Percentiles rank a stretch among this genome's conserved stretches.
These are phyloP conservation scores for Callipepla squamata DNA, from an alignment of 2,113 vertebrate genomes.

Conservation along the genomic window DNA sequence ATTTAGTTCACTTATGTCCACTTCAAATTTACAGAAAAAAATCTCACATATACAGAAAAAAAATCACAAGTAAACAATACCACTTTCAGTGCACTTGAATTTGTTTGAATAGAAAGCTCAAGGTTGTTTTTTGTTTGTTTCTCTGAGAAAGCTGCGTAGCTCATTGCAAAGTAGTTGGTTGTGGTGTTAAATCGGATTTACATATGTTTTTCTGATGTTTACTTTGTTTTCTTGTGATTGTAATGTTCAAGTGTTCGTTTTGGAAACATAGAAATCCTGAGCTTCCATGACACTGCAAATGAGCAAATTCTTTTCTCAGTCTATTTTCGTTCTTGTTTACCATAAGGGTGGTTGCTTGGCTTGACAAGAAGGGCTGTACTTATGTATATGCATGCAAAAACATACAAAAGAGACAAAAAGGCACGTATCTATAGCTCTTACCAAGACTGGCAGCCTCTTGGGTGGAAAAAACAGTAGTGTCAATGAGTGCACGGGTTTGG, in stretches of 20 bases:
- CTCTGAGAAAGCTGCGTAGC: neutral
- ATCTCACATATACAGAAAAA: neutral
- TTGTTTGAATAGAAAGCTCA: neutral
- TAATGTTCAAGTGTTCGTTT: constrained; percentile 16
- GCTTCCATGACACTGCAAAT: constrained; percentile 5
- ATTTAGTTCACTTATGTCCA: neutral
- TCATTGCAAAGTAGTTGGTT: neutral
- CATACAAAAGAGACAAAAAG: neutral
- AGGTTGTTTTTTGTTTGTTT: neutral
- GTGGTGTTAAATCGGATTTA: constrained; percentile 15
- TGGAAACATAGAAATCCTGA: neutral
- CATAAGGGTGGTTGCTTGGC: neutral
- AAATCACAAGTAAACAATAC: neutral
- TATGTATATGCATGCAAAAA: neutral
- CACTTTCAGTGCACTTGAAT: neutral
- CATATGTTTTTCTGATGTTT: constrained; percentile 24
- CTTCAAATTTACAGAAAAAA: neutral
- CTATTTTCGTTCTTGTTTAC: neutral
- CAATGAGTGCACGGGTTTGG: neutral
- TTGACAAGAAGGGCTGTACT: constrained; percentile 23
- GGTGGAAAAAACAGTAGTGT: neutral
- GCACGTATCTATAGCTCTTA: neutral
- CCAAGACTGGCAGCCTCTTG: constrained; percentile 14
- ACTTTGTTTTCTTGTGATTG: constrained; percentile 34
- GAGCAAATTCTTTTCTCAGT: neutral